Conservation (phyloP, 2,888 invertebrate genomes). For the Cenopis cana region DNA sequence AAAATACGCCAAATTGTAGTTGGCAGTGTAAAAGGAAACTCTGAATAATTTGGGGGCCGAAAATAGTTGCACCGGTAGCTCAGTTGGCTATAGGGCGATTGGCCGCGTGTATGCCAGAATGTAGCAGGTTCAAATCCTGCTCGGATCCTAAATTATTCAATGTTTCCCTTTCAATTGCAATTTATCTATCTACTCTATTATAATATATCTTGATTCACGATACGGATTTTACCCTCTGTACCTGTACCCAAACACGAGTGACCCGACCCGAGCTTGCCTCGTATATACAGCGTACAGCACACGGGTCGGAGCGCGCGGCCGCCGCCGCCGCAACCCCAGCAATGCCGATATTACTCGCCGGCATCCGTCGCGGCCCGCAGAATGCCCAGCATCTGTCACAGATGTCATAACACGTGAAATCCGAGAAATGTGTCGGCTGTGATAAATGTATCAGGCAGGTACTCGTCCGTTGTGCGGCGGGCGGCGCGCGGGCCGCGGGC, state of each 20-base stretch:
- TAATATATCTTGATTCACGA: neutral
- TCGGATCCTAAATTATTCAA: no score
- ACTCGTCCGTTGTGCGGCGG: neutral
- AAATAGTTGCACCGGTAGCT: no score
- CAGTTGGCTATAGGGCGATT: no score
- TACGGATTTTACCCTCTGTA: neutral
- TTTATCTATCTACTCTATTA: no score
- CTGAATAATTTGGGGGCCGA: no score
- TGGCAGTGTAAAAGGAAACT: no score
- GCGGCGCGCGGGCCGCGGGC: conserved; percentile 15
- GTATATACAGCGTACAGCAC: no score
- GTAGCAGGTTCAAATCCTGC: no score
- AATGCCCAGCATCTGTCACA: conserved; percentile 14
- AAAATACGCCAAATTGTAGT: no score
- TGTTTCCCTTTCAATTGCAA: no score
- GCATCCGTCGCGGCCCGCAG: neutral
- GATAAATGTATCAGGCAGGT: conserved; percentile 12
- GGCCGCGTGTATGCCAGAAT: no score
- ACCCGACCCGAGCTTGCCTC: no score
- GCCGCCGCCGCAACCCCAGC: conserved; percentile 10
- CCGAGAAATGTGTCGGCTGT: neutral
- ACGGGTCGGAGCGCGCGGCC: neutral
- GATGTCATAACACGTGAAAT: conserved; percentile 6
- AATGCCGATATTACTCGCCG: conserved; percentile 5
- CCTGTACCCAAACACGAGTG: neutral